Conservation (phyloP, 1,140 invertebrate genomes). For the Eupristina koningsbergeri region DNA sequence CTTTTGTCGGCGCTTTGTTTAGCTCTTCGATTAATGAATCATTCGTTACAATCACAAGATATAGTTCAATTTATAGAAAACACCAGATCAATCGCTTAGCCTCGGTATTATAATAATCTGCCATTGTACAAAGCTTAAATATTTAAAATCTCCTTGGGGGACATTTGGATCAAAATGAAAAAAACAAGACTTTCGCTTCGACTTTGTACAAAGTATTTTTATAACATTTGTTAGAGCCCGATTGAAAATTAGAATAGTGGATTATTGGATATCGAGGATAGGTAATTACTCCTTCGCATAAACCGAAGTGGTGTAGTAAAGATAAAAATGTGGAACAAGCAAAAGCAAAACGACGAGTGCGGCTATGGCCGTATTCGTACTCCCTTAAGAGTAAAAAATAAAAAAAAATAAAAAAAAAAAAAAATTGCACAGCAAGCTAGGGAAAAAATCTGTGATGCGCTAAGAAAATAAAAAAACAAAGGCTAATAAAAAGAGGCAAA, state of each 20-base stretch:
- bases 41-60: neutral
- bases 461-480: slow-evolving; percentile 41
- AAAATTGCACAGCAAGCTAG: slow-evolving; percentile 46
- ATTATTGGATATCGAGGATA: neutral
- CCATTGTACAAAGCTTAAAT: neutral
- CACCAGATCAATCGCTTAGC: neutral
- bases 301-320: neutral
- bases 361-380: neutral
- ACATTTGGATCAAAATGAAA: neutral
- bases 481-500: slow-evolving; percentile 50
- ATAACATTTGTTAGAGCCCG: neutral
- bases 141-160: neutral
- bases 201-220: neutral
- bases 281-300: neutral
- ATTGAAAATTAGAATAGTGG: neutral
- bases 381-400: slow-evolving; percentile 36
- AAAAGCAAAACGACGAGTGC: neutral
- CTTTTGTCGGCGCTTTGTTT: neutral
- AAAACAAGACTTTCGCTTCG: neutral
- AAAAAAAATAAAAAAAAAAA: slow-evolving; percentile 52
- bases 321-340: neutral
- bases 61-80: slow-evolving; percentile 1
- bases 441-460: slow-evolving; percentile 50
- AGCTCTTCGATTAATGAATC: neutral
- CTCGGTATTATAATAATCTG: neutral